Conservation (phyloP, 2,113 vertebrate genomes). For the Paradoxurus hermaphroditus region DNA sequence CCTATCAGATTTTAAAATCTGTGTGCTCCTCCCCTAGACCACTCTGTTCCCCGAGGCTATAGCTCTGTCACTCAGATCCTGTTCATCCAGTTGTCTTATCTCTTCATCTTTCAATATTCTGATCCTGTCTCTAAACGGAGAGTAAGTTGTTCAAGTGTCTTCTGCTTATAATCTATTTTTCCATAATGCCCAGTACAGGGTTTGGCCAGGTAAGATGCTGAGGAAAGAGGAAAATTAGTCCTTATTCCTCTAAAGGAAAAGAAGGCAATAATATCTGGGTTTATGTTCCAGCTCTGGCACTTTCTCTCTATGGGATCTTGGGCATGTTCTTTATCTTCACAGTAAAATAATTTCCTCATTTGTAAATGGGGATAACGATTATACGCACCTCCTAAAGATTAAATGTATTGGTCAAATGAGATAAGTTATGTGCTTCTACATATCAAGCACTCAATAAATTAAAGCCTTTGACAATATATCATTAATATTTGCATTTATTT, state of each 20-base stretch:
- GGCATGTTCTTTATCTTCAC: background rate
- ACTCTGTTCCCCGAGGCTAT: background rate
- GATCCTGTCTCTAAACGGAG: background rate
- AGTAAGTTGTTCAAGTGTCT: background rate
- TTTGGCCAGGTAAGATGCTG: background rate
- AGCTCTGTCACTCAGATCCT: background rate
- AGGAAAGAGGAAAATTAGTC: background rate
- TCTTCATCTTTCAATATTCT: background rate
- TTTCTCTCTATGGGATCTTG: background rate
- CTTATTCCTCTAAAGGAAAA: background rate
- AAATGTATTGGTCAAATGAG: background rate
- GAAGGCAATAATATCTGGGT: background rate
- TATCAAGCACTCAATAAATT: background rate
- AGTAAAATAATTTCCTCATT: background rate
- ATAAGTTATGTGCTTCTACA: background rate
- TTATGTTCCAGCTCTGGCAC: background rate
- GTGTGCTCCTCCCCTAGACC: rapidly evolving
- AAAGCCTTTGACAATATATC: background rate
- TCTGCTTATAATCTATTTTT: background rate
- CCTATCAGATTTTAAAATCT: background rate
- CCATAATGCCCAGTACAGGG: background rate
- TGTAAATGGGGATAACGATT: background rate
- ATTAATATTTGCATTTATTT: background rate
- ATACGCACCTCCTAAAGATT: background rate
- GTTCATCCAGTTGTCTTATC: background rate